Conservation (phyloP, 2,888 invertebrate species). For the Acheta domesticus region DNA sequence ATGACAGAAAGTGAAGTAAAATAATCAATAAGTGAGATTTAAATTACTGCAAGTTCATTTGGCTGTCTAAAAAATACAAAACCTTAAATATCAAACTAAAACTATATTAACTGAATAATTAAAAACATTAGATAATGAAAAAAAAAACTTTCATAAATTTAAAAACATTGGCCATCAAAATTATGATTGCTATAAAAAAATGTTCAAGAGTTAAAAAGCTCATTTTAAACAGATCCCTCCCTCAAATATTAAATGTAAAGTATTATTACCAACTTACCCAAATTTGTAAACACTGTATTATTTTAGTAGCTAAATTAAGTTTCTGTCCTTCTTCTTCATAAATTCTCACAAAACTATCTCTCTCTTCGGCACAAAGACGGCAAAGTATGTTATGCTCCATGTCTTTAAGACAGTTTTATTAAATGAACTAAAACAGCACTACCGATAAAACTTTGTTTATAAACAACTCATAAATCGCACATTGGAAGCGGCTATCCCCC, state of each 20-base stretch:
- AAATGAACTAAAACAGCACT: conserved; percentile 38
- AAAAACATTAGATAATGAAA: not conserved
- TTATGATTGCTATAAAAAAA: not conserved
- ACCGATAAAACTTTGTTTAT: conserved; percentile 31
- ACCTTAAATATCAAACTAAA: too few species aligned
- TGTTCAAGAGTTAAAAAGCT: not conserved
- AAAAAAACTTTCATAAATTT: not conserved
- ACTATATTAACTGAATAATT: not conserved
- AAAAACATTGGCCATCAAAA: not conserved
- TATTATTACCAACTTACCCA: conserved; percentile 38
- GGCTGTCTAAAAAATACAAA: too few species aligned
- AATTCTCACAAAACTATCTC: conserved; percentile 39
- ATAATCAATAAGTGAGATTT: too few species aligned
- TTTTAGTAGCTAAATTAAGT: conserved; percentile 41
- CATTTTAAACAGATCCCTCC: not conserved
- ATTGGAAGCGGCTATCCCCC: conserved; percentile 20
- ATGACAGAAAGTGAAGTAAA: too few species aligned
- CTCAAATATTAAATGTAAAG: not conserved
- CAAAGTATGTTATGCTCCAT: conserved; percentile 34
- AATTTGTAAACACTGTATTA: conserved; percentile 43
- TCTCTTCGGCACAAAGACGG: conserved; percentile 35
- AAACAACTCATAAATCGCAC: conserved; percentile 31
- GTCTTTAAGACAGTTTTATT: conserved; percentile 26
- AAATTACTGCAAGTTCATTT: too few species aligned
- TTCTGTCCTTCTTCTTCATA: conserved; percentile 41